A percentile compares a stretch with the other conserved stretches of the same genome.
These are phyloP conservation scores for Mnemiopsis leidyi DNA, from an alignment of 37 sponge, comb jelly and placozoan species.

Conservation along the genomic window DNA sequence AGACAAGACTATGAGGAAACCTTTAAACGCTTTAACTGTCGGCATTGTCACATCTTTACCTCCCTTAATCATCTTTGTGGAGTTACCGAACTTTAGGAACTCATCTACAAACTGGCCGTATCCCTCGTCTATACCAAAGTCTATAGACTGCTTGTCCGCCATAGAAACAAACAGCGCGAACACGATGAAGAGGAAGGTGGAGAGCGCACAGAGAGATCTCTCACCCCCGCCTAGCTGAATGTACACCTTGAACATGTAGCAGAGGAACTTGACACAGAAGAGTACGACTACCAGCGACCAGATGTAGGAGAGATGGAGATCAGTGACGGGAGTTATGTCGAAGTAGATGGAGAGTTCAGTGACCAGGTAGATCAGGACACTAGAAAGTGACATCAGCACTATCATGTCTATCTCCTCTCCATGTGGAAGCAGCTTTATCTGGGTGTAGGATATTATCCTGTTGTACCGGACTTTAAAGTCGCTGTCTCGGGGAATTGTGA, in stretches of 20 bases:
- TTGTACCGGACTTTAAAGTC: neutral
- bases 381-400: neutral
- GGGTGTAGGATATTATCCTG: slow-evolving; percentile 13
- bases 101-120: slow-evolving; percentile 18
- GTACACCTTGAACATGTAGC: slow-evolving; percentile 55
- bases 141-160: slow-evolving; percentile 30
- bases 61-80: neutral
- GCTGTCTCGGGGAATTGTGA: slow-evolving; percentile 57
- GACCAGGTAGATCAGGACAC: slow-evolving; percentile 18
- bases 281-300: slow-evolving; percentile 27
- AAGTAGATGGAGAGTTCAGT: neutral
- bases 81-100: neutral
- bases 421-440: slow-evolving; percentile 6
- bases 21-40: slow-evolving; percentile 44
- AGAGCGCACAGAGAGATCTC: neutral
- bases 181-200: slow-evolving; percentile 36
- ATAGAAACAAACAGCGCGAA: slow-evolving; percentile 5
- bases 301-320: slow-evolving; percentile 53
- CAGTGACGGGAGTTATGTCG: neutral
- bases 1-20: slow-evolving; percentile 7
- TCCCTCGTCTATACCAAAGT: slow-evolving; percentile 48
- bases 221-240: slow-evolving; percentile 29
- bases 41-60: neutral
- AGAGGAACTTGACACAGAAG: slow-evolving; percentile 33
- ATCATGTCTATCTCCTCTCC: slow-evolving; percentile 49